Conservation (phyloP, 2,888 invertebrate species). For the Torymus tubicola region DNA sequence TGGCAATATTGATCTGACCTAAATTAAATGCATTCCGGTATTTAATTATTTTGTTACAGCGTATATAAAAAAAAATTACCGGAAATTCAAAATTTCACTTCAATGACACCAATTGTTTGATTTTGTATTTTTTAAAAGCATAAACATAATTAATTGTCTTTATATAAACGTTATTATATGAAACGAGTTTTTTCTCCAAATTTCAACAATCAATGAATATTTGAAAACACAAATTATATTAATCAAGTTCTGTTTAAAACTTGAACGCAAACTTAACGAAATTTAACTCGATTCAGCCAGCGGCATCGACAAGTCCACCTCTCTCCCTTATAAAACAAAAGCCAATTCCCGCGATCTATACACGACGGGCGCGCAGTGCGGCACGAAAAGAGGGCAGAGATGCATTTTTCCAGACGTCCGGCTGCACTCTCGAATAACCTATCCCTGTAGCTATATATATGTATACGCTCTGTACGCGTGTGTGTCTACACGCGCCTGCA, state of each 20-base stretch:
- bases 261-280: no score
- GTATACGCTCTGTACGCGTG: not conserved
- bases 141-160: no score
- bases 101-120: no score
- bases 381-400: slow-evolving; percentile 9
- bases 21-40: no score
- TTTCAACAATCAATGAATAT: no score
- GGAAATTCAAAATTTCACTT: no score
- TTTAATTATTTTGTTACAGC: not conserved
- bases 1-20: not conserved
- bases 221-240: no score
- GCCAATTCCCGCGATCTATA: slow-evolving; percentile 30
- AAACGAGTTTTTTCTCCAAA: no score
- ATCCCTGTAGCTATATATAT: not conserved
- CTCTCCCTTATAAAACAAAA: slow-evolving; percentile 40
- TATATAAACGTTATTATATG: no score
- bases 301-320: not conserved
- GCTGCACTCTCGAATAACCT: slow-evolving; percentile 7
- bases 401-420: slow-evolving; percentile 30
- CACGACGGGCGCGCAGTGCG: not conserved
- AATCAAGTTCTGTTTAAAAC: no score
- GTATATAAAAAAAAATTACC: no score
- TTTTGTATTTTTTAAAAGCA: no score
- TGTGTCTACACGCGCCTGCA: slow-evolving; percentile 28
- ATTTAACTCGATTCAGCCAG: not conserved